Percentiles rank a stretch among this genome's conserved stretches.
Evolutionary conservation across 2,113 vertebrate species (phyloP).

Genomic region (Saguinus midas): DNA sequence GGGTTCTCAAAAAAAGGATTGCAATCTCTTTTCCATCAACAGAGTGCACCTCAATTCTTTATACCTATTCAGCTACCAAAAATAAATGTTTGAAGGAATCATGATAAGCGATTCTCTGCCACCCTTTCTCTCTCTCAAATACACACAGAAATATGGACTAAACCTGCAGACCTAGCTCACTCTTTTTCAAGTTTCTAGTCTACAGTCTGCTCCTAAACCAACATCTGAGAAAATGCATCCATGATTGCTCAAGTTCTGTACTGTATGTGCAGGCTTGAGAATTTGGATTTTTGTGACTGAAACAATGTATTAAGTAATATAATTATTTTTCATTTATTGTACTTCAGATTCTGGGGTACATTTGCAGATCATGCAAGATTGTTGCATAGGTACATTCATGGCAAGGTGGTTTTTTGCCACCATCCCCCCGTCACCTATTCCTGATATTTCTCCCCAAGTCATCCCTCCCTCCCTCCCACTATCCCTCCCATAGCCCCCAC

Average conservation of each 20-base stretch:
- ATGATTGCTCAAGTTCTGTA: neutral
- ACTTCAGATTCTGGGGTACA: too few species aligned
- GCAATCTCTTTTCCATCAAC: conserved; percentile 38
- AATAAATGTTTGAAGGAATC: conserved; percentile 40
- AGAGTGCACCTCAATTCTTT: conserved; percentile 40
- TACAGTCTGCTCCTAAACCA: neutral
- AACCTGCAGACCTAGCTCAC: neutral
- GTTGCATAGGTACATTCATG: too few species aligned
- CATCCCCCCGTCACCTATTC: too few species aligned
- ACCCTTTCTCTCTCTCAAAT: neutral
- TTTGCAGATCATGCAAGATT: too few species aligned
- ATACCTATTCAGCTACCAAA: conserved; percentile 35
- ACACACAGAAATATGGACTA: neutral
- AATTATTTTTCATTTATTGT: neutral
- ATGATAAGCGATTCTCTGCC: neutral
- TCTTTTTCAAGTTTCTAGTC: conserved; percentile 6
- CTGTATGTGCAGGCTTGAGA: neutral
- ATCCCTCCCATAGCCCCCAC: too few species aligned
- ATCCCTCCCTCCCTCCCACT: too few species aligned
- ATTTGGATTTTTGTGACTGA: neutral
- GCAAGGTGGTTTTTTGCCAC: too few species aligned
- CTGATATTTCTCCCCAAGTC: too few species aligned
- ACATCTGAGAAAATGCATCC: neutral
- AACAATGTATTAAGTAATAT: neutral
- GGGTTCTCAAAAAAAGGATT: conserved; percentile 59